Conservation (phyloP, 2,888 invertebrate species). For the Pteria penguin region DNA sequence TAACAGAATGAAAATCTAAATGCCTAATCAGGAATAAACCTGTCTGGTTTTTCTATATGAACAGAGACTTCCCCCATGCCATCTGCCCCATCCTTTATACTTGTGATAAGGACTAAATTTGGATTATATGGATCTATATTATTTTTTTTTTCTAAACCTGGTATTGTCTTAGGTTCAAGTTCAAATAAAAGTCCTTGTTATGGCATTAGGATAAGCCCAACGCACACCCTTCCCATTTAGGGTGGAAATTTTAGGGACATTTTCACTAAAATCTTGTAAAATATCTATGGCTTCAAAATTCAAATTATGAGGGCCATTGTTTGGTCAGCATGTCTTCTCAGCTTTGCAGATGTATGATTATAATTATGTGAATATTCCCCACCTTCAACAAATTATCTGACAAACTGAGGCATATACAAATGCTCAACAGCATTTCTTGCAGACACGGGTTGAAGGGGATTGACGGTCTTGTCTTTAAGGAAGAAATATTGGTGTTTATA, state of each 20-base stretch:
- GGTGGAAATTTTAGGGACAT: conserved; percentile 18
- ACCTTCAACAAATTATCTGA: conserved; percentile 17
- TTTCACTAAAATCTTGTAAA: conserved; percentile 13
- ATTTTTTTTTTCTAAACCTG: conserved; percentile 12
- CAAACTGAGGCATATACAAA: conserved; percentile 17
- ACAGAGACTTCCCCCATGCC: conserved; percentile 35
- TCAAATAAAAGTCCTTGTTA: conserved; percentile 21
- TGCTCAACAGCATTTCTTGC: conserved; percentile 20
- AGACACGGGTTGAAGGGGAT: conserved; percentile 17
- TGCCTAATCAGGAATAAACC: conserved; percentile 27
- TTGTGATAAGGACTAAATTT: conserved; percentile 18
- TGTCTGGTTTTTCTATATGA: conserved; percentile 19
- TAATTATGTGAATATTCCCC: not conserved
- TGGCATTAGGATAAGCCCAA: conserved; percentile 26
- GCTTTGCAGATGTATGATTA: not conserved
- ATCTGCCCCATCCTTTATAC: conserved; percentile 31
- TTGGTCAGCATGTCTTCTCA: not conserved
- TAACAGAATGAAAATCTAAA: conserved; percentile 37
- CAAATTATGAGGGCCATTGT: not conserved
- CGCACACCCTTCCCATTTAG: conserved; percentile 37
- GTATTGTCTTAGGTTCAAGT: conserved; percentile 11
- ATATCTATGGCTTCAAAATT: conserved; percentile 28
- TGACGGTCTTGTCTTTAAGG: conserved; percentile 15
- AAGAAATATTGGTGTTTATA: conserved; percentile 26
- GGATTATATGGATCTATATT: conserved; percentile 23